Evolutionary conservation across 2,888 invertebrate genomes (phyloP), one percentile per base, ranked within the genome.

Genomic region (Cryptosula pallasiana): DNA sequence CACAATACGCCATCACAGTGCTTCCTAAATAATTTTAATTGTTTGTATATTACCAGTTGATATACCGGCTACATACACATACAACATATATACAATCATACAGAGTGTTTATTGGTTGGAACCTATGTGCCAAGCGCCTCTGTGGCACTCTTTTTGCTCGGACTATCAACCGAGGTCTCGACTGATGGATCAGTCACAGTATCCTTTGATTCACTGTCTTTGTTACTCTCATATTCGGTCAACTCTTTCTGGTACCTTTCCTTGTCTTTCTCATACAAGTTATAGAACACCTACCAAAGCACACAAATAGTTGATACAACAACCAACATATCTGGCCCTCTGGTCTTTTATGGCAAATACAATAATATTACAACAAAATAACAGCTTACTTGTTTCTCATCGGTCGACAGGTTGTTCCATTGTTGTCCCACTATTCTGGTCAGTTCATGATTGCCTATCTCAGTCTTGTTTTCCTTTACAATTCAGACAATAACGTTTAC

Each of bases 391-490:
- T 79, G 78, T 76, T 81, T 82, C 75, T 82, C 79, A 27, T 81
- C 80, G 55, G 76, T 75, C 13, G 77, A 75, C 34, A 81, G 74
- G 54, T 74, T 76, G 72, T 81, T 79, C 82, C 82, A 82, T 71
- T 79, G 77, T 55, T 77, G 75, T 32, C 81, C 80, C 69, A 82
- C 76, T 72, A 79, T 72, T 72, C 77, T 78, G 1, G 79, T 81
- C 69, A 82, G 73, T 72, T 81, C 81, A 71, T 80, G 81, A 69
- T 79, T 79, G 3, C 78, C 76, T 69, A 81, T 80, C 35, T 81
- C 79, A 69, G 79, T 79, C 63, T 79, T 77, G 69, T 79, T 76
- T 71, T 81, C 80, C 81, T 82, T n/a, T n/a, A n/a, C n/a, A n/a
- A n/a, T n/a, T n/a, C n/a, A n/a, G n/a, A n/a, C n/a, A n/a, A n/a